These are phyloP conservation scores for Bostrychus sinensis DNA, from an alignment of 2,113 vertebrate genomes.

Conservation along the genomic window DNA sequence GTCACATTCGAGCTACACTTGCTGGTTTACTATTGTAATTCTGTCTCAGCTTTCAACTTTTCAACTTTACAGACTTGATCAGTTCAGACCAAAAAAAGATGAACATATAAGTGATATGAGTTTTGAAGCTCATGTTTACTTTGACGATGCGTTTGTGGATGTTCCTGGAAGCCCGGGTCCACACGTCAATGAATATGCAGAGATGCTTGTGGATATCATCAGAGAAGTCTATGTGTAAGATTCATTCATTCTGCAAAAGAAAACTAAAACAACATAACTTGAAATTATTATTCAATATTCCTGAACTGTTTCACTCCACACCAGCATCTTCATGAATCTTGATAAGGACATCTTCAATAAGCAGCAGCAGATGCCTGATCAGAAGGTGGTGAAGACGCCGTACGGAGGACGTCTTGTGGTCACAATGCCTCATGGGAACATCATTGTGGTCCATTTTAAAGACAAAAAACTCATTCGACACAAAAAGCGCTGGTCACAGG, in stretches of 20 bases:
- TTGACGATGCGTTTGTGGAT: slow-evolving; percentile 65
- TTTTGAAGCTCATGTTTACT: slow-evolving; percentile 72
- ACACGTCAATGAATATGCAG: slow-evolving; percentile 59
- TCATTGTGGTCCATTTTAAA: slow-evolving; percentile 67
- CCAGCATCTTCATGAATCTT: slow-evolving; percentile 67
- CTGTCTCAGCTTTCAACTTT: no score
- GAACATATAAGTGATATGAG: no score
- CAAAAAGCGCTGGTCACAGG: slow-evolving; percentile 80
- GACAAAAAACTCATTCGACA: slow-evolving; percentile 71
- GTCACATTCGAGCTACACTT: no score
- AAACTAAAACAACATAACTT: no score
- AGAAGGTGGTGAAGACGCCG: slow-evolving; percentile 55
- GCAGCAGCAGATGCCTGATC: slow-evolving; percentile 9
- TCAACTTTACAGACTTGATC: slow-evolving; percentile 71
- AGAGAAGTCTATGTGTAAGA: slow-evolving; percentile 65
- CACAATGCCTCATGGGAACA: slow-evolving; percentile 70
- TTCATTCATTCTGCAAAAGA: no score
- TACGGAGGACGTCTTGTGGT: slow-evolving; percentile 72
- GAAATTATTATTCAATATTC: no score
- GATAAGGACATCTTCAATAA: slow-evolving; percentile 39
- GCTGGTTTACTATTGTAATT: not conserved
- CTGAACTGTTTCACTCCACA: no score
- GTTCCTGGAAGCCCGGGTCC: slow-evolving; percentile 17
- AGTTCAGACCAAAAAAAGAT: slow-evolving; percentile 68
- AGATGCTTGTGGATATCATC: slow-evolving; percentile 49